These are phyloP conservation scores for Crenuchus spilurus DNA, from an alignment of 2,797 vertebrate species.

Conservation along the genomic window DNA sequence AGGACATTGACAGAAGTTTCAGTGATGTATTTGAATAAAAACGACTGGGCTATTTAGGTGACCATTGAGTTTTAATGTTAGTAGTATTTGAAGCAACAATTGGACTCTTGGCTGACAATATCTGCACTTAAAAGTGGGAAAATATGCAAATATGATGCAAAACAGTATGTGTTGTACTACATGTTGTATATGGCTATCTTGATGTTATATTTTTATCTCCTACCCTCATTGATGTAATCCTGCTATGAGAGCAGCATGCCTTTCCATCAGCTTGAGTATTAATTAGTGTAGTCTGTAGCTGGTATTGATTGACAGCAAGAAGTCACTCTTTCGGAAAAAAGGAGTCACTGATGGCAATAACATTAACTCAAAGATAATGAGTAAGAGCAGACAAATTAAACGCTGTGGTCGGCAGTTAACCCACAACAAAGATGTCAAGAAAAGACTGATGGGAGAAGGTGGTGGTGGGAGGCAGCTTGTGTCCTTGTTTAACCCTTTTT, in stretches of 20 bases:
- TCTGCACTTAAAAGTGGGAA: too few relatives aligned
- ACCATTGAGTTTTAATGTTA: too few relatives aligned
- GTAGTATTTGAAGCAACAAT: too few relatives aligned
- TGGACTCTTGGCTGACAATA: too few relatives aligned
- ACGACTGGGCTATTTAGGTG: too few relatives aligned
- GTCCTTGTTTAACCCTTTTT: constrained; percentile 13
- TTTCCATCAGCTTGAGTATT: neutral
- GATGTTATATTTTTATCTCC: too few relatives aligned
- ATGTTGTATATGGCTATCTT: too few relatives aligned
- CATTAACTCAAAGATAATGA: neutral
- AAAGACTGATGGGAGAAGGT: constrained; percentile 15
- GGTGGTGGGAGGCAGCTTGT: neutral
- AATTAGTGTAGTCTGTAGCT: neutral
- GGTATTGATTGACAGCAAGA: constrained; percentile 7
- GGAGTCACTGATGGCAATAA: constrained; percentile 11
- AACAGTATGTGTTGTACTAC: too few relatives aligned
- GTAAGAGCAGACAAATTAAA: constrained; percentile 25
- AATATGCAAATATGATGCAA: too few relatives aligned
- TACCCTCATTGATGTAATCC: neutral
- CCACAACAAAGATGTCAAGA: constrained; percentile 10
- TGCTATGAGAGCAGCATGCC: neutral
- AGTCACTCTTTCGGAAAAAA: constrained; percentile 13
- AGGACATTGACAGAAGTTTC: too few relatives aligned
- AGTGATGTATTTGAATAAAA: too few relatives aligned
- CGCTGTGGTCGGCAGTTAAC: constrained; percentile 23